Percentiles rank a stretch among this genome's conserved stretches.
Evolutionary conservation across 1,140 invertebrate genomes (phyloP).

Genomic region (Hyles vespertilio): DNA sequence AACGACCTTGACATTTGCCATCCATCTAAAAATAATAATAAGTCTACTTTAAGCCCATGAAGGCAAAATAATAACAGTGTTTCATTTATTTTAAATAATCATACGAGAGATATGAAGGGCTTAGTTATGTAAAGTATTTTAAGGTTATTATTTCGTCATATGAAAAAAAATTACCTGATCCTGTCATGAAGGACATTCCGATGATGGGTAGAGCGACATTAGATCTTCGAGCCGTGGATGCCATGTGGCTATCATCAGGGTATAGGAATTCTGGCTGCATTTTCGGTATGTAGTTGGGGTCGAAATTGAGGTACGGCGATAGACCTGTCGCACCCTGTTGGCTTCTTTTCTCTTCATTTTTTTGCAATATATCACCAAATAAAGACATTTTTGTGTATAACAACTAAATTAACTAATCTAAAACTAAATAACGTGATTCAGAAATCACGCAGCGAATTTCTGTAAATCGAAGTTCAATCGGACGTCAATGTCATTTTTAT

Average conservation of each 20-base stretch:
- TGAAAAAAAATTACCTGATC: conserved; percentile 76
- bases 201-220: conserved; percentile 94
- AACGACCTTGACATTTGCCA: no score
- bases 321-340: conserved; percentile 69
- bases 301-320: conserved; percentile 95
- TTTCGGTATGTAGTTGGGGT: conserved; percentile 88
- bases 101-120: not conserved
- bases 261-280: conserved; percentile 95
- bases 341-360: conserved; percentile 55
- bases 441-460: conserved; percentile 48
- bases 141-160: conserved; percentile 46
- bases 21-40: no score
- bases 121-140: conserved; percentile 53
- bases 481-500: conserved; percentile 23
- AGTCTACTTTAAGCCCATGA: no score
- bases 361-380: conserved; percentile 63
- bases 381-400: conserved; percentile 53
- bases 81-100: not conserved
- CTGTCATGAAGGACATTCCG: conserved; percentile 90
- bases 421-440: conserved; percentile 40
- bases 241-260: conserved; percentile 82
- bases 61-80: no score
- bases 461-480: conserved; percentile 34
- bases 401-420: conserved; percentile 54
- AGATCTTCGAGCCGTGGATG: conserved; percentile 67